A percentile compares a stretch with the other conserved stretches of the same genome.
phyloP scores from a whole-genome alignment of 2,888 invertebrate genomes.

The Macaria notata region DNA sequence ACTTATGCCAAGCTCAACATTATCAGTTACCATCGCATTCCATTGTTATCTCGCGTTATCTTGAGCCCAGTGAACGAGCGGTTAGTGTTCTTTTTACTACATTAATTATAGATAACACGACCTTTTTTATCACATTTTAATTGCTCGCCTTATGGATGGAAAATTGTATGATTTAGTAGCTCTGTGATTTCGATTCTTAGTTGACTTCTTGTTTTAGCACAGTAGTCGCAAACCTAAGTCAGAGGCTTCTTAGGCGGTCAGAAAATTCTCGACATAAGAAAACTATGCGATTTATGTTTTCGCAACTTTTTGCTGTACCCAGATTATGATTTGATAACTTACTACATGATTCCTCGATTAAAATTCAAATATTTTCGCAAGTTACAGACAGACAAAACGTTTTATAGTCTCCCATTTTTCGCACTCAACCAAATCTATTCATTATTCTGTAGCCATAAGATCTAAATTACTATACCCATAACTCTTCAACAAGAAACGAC shows the following conservation, averaged over 20 bases:
- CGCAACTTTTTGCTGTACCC: too few species aligned
- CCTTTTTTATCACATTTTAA: constrained; percentile 62
- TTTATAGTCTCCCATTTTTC: too few species aligned
- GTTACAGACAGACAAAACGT: too few species aligned
- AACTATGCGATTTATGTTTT: too few species aligned
- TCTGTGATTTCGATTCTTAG: not conserved
- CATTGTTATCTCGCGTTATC: constrained; percentile 23
- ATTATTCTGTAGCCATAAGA: not conserved
- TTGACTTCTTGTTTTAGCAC: too few species aligned
- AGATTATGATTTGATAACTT: too few species aligned
- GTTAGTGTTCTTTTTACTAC: constrained; percentile 67
- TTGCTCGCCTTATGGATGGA: constrained; percentile 37
- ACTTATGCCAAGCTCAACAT: constrained; percentile 6
- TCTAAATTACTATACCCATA: not conserved
- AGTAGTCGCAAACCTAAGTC: too few species aligned
- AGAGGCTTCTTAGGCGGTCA: too few species aligned
- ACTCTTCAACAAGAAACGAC: not conserved
- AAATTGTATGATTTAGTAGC: constrained; percentile 30
- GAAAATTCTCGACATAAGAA: too few species aligned
- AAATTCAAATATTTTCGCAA: too few species aligned
- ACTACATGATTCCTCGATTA: too few species aligned
- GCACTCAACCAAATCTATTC: too few species aligned
- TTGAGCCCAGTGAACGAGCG: constrained; percentile 53
- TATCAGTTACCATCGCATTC: constrained; percentile 29
- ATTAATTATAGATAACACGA: constrained; percentile 60